Base-by-base conservation (phyloP, 2,888 invertebrate species). In the Temnothorax unifasciatus region DNA sequence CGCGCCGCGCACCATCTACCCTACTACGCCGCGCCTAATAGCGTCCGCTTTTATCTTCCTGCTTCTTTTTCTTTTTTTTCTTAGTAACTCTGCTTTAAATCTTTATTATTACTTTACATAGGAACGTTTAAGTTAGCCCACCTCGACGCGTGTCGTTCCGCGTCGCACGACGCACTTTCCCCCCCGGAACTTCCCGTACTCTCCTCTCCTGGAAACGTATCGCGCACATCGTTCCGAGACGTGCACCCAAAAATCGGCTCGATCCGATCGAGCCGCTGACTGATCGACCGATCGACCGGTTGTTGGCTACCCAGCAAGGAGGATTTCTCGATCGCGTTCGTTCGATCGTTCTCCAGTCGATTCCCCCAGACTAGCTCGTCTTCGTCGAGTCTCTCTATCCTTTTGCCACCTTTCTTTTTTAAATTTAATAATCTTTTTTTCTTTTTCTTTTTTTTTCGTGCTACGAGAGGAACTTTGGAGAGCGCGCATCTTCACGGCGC, bases 21-120 rank as follows among this genome's bases (percentile, higher is more conserved):
- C 92, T 92, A 93, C 89, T 89, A 90, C 84, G 84, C 66, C 88
- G 87, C 85, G 82, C 74, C 68, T 85, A 85, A 85, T 38, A 87
- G 83, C 41, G 85, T 89, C 79, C 85, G 85, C 73, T 85, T 83
- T 73, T 79, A 86, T 79, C 79, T 38, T 54, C 59, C 34, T 69
- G 41, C 41, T 69, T 54, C 41, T 69, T 69, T n/a, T 71, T 73
- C 25, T 21, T 54, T 84, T 84, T 88, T 85, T 84, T 88, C 89
- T 90, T 92, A 91, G 90, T 90, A 90, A 91, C 88, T 90, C 89
- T 91, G 89, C 85, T 90, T 89, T 90, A 91, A 92, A 90, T 91
- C 90, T 92, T 92, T 92, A 93, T 94, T 94, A 94, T 94, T 94
- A 94, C 94, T 94, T 94, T 94, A 94, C 94, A 94, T 94, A 94